Base-by-base conservation (phyloP, 2,113 vertebrate species). In the Labrus mixtus region DNA sequence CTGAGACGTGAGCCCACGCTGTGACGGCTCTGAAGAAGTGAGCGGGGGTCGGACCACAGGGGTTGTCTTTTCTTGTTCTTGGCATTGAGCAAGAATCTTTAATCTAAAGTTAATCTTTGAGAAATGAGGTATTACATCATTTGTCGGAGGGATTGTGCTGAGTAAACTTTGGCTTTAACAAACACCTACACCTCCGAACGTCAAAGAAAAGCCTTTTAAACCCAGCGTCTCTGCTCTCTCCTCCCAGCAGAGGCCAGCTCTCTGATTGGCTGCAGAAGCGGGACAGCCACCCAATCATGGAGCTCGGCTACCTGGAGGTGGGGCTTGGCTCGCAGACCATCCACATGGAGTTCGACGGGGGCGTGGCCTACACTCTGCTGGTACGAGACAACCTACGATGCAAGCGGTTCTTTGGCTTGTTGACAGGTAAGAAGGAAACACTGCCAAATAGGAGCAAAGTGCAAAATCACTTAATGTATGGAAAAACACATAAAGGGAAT, bases 301-400 rank as follows among this genome's bases (percentile, higher is more conserved):
- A 96, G 61, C 92, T 98, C 68, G 91, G 93, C 81, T 95, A 95
- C 92, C 89, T 97, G 91, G 96, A 97, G 87, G 91, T 97, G 86
- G 97, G 96, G 22, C 92, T 97, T 33, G 93, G 95, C 71, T 95
- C 95, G 22, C 97, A 97, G 91, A 95, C 92, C 76, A 92, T 98
- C 73, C 93, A 95, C 87, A 92, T 97, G 90, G 95, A 96, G 83
- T 97, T 97, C 78, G 94, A 92, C 10, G 89, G 89, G 0, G 93
- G 81, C 55, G 80, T 89, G 23, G 95, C 96, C 19, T 97, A 97
- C 85, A 97, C 92, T 0, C 92, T 98, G 57, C 93, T 98, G 7
- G 95, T 96, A 37, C 92, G 97, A 58, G 95, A 96, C 91, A 91
- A 89, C 46, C 65, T 71, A 13, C 95, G 94, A 68, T 97, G 96